Conservation (phyloP, 2,797 vertebrate genomes). For the Scolopax rusticola region DNA sequence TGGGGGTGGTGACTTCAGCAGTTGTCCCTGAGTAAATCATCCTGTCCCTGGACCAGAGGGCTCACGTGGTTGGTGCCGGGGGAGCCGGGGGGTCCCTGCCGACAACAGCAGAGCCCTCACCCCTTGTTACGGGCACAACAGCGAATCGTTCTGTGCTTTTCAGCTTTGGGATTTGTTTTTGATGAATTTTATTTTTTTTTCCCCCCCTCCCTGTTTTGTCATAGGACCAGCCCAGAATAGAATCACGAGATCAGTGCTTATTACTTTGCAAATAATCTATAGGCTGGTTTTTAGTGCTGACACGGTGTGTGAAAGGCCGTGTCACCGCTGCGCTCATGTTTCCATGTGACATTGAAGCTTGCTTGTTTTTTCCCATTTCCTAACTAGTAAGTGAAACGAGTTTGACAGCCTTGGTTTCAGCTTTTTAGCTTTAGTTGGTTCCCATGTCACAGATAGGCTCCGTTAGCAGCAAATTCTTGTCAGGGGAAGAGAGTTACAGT, state of each 20-base stretch:
- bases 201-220: background rate
- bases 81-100: background rate
- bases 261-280: slow-evolving; percentile 52
- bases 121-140: background rate
- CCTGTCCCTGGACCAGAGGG: background rate
- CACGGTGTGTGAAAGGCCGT: background rate
- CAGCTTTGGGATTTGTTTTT: slow-evolving; percentile 28
- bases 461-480: slow-evolving; percentile 30
- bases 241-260: background rate
- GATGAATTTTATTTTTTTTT: background rate
- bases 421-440: background rate
- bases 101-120: background rate
- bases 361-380: slow-evolving; percentile 29
- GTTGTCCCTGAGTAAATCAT: background rate
- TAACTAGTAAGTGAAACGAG: slow-evolving; percentile 23
- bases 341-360: slow-evolving; percentile 6
- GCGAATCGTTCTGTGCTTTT: background rate
- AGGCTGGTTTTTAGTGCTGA: slow-evolving; percentile 13
- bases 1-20: background rate
- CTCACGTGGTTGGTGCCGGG: background rate
- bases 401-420: slow-evolving; percentile 36
- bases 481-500: slow-evolving; percentile 36
- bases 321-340: background rate
- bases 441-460: slow-evolving; percentile 44
- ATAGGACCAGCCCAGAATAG: slow-evolving; percentile 12